Evolutionary conservation across 2,888 invertebrate genomes (phyloP), one percentile per base, ranked within the genome.

Genomic region (Creontiades dilutus): DNA sequence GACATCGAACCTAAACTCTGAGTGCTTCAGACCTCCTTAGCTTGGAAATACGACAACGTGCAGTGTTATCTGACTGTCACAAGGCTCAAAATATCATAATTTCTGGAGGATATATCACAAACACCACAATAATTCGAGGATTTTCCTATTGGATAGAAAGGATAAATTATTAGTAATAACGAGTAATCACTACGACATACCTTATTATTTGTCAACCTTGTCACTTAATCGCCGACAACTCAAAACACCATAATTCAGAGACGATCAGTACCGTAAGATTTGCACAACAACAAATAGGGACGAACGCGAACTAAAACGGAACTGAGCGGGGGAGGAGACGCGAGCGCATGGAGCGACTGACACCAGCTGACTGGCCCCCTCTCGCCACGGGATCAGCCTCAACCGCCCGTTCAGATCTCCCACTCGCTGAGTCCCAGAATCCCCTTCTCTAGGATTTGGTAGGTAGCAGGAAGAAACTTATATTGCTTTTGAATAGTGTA

Each of bases 381-480:
- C 75, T 12, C 23, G 28, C 75, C 37, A n/a, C 16, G n/a, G n/a
- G 57, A 57, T 57, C 23, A 68, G 37, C 78, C 37, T 16, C 37
- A 16, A 37, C 78, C 78, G 47, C 46, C 78, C 78, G 78, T 78
- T 78, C 78, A 78, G 46, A 19, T 78, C 78, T 78, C 78, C 78
- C 78, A 78, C 78, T 68, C 68, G 68, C 16, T 16, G 57, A 7
- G 19, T 16, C 57, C 37, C 37, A 37, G 37, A 2, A 37, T 37
- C 37, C 37, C 37, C 37, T 37, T 37, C 37, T 37, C 37, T 37
- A 37, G 37, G 37, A 37, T 37, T 37, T 37, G 37, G 37, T 37
- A 37, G 37, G 37, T 37, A 4, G 37, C 7, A 37, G 37, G 2
- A 4, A 37, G 37, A 37, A 37, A 2, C 7, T 7, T 37, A 37